A percentile compares a stretch with the other conserved stretches of the same genome.
Conservation (phyloP, 2,888 invertebrate species). For the Platycnemis pennipes region DNA sequence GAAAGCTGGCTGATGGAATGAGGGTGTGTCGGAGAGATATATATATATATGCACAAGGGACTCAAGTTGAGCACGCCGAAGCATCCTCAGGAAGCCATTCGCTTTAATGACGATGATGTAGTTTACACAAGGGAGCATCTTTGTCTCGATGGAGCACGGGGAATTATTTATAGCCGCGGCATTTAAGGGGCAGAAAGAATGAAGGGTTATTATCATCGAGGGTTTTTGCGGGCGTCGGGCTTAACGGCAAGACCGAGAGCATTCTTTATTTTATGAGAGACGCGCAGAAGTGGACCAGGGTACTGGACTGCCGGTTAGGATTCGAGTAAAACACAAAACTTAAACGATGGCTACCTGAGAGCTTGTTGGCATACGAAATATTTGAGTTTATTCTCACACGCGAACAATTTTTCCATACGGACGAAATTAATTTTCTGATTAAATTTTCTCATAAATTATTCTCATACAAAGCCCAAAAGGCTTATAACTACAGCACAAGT, state of each 20-base stretch:
- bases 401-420: no score
- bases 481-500: no score
- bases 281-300: background rate
- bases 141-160: conserved; percentile 29
- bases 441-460: no score
- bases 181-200: conserved; percentile 49
- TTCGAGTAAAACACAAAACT: background rate
- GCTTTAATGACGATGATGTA: conserved; percentile 58
- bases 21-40: background rate
- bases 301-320: background rate
- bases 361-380: no score
- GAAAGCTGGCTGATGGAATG: background rate
- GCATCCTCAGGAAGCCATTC: conserved; percentile 62
- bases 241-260: background rate
- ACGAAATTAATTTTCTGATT: no score
- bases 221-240: conserved; percentile 12
- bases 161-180: conserved; percentile 41
- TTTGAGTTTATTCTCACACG: no score
- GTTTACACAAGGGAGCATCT: conserved; percentile 61
- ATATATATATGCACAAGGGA: background rate
- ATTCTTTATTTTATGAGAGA: conserved; percentile 5
- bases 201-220: conserved; percentile 40
- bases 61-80: conserved; percentile 3
- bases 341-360: background rate
- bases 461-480: no score